These are phyloP conservation scores for Oxyura jamaicensis DNA, from an alignment of 2,113 vertebrate genomes.

Conservation along the genomic window DNA sequence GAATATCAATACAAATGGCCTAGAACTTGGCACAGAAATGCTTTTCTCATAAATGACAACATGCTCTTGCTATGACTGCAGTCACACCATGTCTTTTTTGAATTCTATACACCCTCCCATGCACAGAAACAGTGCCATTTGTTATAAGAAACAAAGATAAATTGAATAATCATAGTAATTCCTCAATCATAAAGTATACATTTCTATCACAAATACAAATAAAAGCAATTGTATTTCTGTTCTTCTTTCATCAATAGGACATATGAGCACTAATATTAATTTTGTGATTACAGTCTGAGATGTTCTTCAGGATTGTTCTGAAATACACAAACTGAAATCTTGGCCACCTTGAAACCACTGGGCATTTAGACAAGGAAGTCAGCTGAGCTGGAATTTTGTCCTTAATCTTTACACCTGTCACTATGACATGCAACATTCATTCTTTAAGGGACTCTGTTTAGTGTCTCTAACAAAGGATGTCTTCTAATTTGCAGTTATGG, in stretches of 20 bases:
- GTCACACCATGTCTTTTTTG: neutral
- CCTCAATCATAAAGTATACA: neutral
- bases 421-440: neutral
- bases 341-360: fast-evolving
- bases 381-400: neutral
- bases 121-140: neutral
- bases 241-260: neutral
- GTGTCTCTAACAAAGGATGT: neutral
- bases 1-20: slow-evolving; percentile 20
- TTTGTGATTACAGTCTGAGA: neutral
- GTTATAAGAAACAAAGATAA: neutral
- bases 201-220: neutral
- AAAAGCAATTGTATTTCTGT: neutral
- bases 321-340: neutral
- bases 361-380: neutral
- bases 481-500: neutral
- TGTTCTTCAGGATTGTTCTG: neutral
- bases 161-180: neutral
- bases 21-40: neutral
- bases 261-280: neutral
- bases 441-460: neutral
- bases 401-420: neutral
- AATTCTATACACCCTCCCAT: neutral
- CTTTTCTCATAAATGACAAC: neutral
- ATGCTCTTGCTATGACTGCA: neutral